A percentile compares a stretch with the other conserved stretches of the same genome.
Evolutionary conservation across 2,113 vertebrate genomes (phyloP).

Genomic region (Calidris pugnax): DNA sequence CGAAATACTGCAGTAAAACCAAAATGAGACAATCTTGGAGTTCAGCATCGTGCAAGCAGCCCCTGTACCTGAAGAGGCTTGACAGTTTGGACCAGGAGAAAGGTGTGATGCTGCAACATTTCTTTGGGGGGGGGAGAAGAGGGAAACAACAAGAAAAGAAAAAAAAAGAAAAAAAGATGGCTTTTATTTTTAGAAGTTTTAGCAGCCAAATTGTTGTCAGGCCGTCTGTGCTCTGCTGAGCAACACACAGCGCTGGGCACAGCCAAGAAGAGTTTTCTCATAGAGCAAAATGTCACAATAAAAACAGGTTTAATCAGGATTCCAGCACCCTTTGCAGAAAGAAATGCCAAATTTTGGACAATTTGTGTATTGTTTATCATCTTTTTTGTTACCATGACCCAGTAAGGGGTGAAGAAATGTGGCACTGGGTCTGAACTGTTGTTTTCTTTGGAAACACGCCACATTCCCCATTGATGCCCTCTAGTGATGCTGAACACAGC

Average conservation of each 20-base stretch:
- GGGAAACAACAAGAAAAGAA: no score
- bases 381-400: background rate
- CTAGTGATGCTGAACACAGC: background rate
- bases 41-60: background rate
- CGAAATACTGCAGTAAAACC: background rate
- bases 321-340: background rate
- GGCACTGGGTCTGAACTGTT: background rate
- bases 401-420: background rate
- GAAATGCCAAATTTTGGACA: background rate
- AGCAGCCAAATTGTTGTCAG: constrained; percentile 43
- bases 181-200: constrained; percentile 50
- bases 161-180: background rate
- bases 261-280: constrained; percentile 7
- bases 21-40: background rate
- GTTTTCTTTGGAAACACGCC: background rate
- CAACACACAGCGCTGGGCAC: background rate
- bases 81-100: background rate
- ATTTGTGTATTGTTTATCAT: background rate
- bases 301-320: background rate
- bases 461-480: background rate
- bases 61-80: background rate
- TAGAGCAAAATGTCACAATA: background rate
- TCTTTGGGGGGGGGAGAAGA: background rate
- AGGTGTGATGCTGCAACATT: background rate
- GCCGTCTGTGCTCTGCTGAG: constrained; percentile 41